A percentile compares a stretch with the other conserved stretches of the same genome.
Conservation (phyloP, 2,888 invertebrate species). For the Melikaiella ostensackeni region DNA sequence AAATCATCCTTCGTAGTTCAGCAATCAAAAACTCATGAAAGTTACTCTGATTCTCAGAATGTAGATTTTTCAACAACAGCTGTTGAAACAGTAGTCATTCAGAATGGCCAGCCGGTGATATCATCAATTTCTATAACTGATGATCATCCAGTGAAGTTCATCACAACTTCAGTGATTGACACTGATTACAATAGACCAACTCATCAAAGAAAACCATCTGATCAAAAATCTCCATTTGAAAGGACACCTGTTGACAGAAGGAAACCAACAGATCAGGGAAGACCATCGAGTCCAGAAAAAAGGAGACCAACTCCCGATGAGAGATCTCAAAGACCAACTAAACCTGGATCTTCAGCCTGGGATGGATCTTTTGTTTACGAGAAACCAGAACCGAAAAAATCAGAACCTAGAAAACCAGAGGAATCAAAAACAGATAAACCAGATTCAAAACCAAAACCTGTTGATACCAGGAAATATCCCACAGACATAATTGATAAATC, state of each 20-base stretch:
- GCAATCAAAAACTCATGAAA: conserved; percentile 58
- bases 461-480: conserved; percentile 49
- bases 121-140: conserved; percentile 48
- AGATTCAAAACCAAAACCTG: conserved; percentile 45
- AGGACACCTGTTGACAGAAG: conserved; percentile 10
- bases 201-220: neutral
- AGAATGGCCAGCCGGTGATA: conserved; percentile 63
- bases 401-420: conserved; percentile 45
- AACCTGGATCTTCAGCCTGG: conserved; percentile 70
- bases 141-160: conserved; percentile 9
- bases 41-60: conserved; percentile 62
- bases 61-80: conserved; percentile 64
- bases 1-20: conserved; percentile 58
- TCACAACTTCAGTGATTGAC: conserved; percentile 1
- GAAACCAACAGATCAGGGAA: neutral
- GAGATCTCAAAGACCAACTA: conserved; percentile 60
- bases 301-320: conserved; percentile 55
- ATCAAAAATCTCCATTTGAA: conserved; percentile 3
- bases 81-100: conserved; percentile 66
- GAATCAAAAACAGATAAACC: neutral
- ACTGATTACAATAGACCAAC: neutral
- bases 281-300: conserved; percentile 55
- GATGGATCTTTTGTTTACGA: conserved; percentile 68
- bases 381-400: conserved; percentile 55
- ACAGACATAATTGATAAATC: conserved; percentile 26